These are phyloP conservation scores for Syndactyla subalaris DNA, from an alignment of 2,797 vertebrate genomes.

Conservation along the genomic window DNA sequence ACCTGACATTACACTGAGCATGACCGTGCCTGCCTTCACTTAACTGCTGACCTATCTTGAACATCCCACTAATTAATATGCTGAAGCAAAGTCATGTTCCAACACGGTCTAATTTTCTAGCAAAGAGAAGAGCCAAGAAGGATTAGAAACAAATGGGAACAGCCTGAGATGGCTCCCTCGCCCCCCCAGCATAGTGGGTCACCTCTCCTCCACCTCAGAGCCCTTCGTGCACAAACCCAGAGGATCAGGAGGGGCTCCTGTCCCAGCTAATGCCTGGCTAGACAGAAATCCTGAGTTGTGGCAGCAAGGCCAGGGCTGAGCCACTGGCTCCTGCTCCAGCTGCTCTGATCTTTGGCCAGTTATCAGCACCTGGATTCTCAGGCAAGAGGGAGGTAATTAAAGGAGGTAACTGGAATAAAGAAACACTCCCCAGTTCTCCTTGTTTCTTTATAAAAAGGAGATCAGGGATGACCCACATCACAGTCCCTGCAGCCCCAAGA, in stretches of 20 bases:
- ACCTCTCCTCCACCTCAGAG: neutral
- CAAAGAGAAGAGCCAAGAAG: neutral
- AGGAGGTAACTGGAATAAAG: neutral
- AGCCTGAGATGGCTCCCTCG: neutral
- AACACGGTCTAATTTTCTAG: conserved; percentile 24
- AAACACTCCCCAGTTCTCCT: neutral
- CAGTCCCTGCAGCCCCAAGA: neutral
- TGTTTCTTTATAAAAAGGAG: neutral
- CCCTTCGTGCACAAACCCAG: neutral
- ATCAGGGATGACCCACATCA: neutral
- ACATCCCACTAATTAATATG: conserved; percentile 43
- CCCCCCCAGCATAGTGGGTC: fast-evolving
- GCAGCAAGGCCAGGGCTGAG: neutral
- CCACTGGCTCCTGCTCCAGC: neutral
- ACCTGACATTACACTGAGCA: neutral
- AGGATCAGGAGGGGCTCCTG: neutral
- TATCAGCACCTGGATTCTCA: conserved; percentile 27
- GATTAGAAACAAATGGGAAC: conserved; percentile 12
- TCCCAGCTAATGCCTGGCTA: neutral
- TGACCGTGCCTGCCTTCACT: conserved; percentile 37
- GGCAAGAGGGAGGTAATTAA: neutral
- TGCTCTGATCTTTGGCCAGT: conserved; percentile 30
- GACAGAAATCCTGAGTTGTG: neutral
- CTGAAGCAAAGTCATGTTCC: conserved; percentile 42
- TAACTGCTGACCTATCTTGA: conserved; percentile 62